Conservation (phyloP, 2,888 invertebrate species). For the Epinotia bilunana region DNA sequence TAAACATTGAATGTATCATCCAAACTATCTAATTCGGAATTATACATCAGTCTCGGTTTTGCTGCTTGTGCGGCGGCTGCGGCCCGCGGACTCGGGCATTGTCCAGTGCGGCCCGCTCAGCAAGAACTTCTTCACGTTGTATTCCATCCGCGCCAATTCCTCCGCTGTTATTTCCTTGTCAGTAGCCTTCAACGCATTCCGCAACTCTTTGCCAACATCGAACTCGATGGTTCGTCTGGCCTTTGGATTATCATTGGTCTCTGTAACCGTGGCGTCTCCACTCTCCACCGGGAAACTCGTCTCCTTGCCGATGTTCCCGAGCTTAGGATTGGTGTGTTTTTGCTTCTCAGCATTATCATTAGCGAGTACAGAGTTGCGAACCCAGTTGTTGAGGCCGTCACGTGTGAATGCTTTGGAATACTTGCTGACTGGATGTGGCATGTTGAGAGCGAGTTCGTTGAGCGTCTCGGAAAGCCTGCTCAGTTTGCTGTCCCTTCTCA, state of each 20-base stretch:
- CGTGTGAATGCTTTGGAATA: slow-evolving; percentile 69
- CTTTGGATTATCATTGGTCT: slow-evolving; percentile 68
- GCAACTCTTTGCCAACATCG: slow-evolving; percentile 62
- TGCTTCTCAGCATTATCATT: slow-evolving; percentile 57
- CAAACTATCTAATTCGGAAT: slow-evolving; percentile 63
- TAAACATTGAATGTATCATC: slow-evolving; percentile 57
- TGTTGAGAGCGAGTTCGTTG: slow-evolving; percentile 77
- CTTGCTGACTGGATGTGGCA: slow-evolving; percentile 81
- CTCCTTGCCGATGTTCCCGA: slow-evolving; percentile 69
- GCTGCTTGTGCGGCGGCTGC: slow-evolving; percentile 80
- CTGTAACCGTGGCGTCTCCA: slow-evolving; percentile 71
- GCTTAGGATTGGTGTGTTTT: slow-evolving; percentile 57
- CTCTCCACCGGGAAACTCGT: slow-evolving; percentile 77
- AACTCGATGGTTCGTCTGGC: slow-evolving; percentile 56
- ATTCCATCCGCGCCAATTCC: slow-evolving; percentile 89
- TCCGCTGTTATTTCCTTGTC: slow-evolving; percentile 79
- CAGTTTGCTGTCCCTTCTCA: slow-evolving; percentile 71
- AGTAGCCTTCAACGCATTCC: slow-evolving; percentile 65
- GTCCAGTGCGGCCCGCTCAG: slow-evolving; percentile 84
- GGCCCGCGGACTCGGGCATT: slow-evolving; percentile 61
- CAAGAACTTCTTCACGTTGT: slow-evolving; percentile 90
- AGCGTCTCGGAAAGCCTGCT: slow-evolving; percentile 74
- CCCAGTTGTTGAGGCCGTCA: slow-evolving; percentile 67
- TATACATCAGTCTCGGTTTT: slow-evolving; percentile 85
- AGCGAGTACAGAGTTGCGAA: slow-evolving; percentile 59